Evolutionary conservation across 2,797 vertebrate species (phyloP), one percentile per base, ranked within the genome.

Genomic region (Parauchenoglanis ngamensis): DNA sequence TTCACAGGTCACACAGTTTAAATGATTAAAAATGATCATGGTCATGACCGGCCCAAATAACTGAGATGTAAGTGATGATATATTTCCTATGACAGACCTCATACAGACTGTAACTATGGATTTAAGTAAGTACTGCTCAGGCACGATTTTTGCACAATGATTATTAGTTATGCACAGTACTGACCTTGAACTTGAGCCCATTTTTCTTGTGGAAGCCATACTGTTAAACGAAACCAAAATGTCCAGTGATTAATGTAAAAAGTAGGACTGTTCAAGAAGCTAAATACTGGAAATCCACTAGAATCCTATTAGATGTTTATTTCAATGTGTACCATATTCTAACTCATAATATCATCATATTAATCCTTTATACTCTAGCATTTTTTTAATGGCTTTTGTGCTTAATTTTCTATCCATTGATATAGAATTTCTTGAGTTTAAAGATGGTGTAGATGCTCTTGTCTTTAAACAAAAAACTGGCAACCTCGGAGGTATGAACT

Each of bases 191-290:
- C 11, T 28, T 65, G 7, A 40, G 2, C 17, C 0, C 19, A 44
- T 44, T 72, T 72, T 44, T 72, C 63, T 65, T 65, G 63, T 65
- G 63, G n/a, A 65, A 65, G 63, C 63, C 63, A 15, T 67, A 31
- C 1, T 67, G n/a, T 67, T 13, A 28, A 67, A 63, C 2, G 25
- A 63, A 25, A 63, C 59, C 23, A n/a, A 25, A 59, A 31, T 15
- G 11, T 67, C 11, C n/a, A 67, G 1, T 3, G 61, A 63, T 4
- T 63, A 63, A 70, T 40, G 31, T 19, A 31, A 70, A 17, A 2
- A 35, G 19, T 40, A 63, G 7, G 61, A 10, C 61, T 63, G 21
- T 63, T 63, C 31, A 35, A 17, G 15, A 28, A 35, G 28, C 31
- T 68, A 68, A 31, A 68, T 35, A 31, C 31, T 17, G 5, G 28